Conservation (phyloP, 2,888 invertebrate species). For the Lacanobia oleracea region DNA sequence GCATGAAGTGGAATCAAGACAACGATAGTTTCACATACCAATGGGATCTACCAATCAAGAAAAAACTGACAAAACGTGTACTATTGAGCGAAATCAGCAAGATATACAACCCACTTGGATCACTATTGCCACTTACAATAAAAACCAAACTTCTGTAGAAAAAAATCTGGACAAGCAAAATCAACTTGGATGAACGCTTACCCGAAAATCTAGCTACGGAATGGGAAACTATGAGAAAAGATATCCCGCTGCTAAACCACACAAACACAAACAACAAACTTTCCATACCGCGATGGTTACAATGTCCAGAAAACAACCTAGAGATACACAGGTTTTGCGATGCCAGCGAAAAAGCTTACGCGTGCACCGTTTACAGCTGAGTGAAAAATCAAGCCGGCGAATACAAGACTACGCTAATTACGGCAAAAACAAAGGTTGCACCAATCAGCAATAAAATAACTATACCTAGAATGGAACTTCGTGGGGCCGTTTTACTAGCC, state of each 20-base stretch:
- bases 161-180: too few species aligned
- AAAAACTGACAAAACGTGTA: too few species aligned
- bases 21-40: too few species aligned
- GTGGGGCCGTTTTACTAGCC: background rate
- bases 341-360: background rate
- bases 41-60: too few species aligned
- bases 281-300: slow-evolving; percentile 1
- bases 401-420: background rate
- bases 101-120: too few species aligned
- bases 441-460: background rate
- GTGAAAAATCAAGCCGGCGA: too few species aligned
- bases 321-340: background rate
- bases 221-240: slow-evolving; percentile 7
- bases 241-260: slow-evolving; percentile 3
- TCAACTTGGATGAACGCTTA: too few species aligned
- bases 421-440: background rate
- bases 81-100: too few species aligned
- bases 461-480: background rate
- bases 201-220: background rate
- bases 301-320: background rate
- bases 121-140: background rate
- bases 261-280: too few species aligned
- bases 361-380: background rate
- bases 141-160: too few species aligned
- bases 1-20: too few species aligned